Evolutionary conservation across 2,888 invertebrate species (phyloP).

Genomic region (Nipponacmea schrenckii): DNA sequence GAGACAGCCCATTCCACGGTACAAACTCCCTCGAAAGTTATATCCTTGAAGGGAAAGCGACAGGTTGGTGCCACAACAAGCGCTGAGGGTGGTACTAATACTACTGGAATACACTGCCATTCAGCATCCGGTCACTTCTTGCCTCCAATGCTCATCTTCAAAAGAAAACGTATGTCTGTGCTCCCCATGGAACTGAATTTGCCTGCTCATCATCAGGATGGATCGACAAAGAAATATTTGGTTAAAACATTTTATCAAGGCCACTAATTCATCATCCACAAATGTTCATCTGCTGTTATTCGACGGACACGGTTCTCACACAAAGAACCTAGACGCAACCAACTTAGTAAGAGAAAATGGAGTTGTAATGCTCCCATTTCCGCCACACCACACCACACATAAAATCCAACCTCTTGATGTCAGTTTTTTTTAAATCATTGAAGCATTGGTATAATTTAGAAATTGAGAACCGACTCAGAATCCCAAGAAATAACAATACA

Average conservation of each 20-base stretch:
- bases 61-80: constrained; percentile 31
- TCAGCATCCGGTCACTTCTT: constrained; percentile 21
- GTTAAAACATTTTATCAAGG: background rate
- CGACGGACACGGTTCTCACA: background rate
- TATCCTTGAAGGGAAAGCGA: constrained; percentile 22
- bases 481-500: background rate
- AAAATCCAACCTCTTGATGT: constrained; percentile 1
- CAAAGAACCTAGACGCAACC: background rate
- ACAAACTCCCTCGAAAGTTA: constrained; percentile 25
- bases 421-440: no score
- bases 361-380: background rate
- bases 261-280: background rate
- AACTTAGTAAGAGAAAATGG: background rate
- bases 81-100: constrained; percentile 24
- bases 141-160: constrained; percentile 33
- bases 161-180: constrained; percentile 7
- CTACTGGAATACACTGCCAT: constrained; percentile 6
- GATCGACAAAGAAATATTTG: background rate
- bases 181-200: background rate
- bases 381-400: background rate
- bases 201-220: background rate
- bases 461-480: background rate
- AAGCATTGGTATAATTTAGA: background rate
- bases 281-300: background rate
- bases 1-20: constrained; percentile 36